Evolutionary conservation across 2,888 invertebrate genomes (phyloP).

Genomic region (Archips crataeganus): DNA sequence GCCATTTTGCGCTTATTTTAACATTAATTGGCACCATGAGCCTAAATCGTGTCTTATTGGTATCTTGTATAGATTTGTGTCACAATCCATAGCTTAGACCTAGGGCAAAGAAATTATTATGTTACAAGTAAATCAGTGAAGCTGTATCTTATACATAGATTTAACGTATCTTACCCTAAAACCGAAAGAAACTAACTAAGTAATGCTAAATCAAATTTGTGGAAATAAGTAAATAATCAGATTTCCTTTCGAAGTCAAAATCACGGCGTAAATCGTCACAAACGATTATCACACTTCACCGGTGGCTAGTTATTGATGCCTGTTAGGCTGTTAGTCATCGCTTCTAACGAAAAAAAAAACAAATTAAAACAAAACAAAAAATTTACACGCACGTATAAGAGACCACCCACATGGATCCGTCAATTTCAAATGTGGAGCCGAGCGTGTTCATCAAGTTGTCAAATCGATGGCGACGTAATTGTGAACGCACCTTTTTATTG

Average conservation of each 20-base stretch:
- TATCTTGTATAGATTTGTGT: constrained; percentile 53
- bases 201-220: constrained; percentile 2
- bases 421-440: constrained; percentile 75
- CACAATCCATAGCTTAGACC: constrained; percentile 62
- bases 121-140: neutral
- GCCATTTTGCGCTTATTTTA: constrained; percentile 70
- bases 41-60: constrained; percentile 50
- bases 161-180: too few relatives aligned
- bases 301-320: constrained; percentile 79
- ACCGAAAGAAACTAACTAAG: too few relatives aligned
- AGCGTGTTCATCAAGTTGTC: constrained; percentile 84
- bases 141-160: too few relatives aligned
- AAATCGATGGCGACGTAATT: constrained; percentile 84
- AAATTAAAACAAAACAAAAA: constrained; percentile 64
- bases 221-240: neutral
- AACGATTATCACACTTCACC: constrained; percentile 73
- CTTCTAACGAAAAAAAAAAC: constrained; percentile 63
- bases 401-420: constrained; percentile 82
- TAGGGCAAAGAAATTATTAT: constrained; percentile 35
- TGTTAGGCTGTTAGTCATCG: constrained; percentile 80
- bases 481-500: constrained; percentile 71
- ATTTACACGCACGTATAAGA: constrained; percentile 58
- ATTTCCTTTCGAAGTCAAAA: constrained; percentile 41
- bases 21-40: constrained; percentile 61
- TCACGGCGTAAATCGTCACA: constrained; percentile 62